Evolutionary conservation across 2,113 vertebrate species (phyloP).

Genomic region (Petromus typicus): DNA sequence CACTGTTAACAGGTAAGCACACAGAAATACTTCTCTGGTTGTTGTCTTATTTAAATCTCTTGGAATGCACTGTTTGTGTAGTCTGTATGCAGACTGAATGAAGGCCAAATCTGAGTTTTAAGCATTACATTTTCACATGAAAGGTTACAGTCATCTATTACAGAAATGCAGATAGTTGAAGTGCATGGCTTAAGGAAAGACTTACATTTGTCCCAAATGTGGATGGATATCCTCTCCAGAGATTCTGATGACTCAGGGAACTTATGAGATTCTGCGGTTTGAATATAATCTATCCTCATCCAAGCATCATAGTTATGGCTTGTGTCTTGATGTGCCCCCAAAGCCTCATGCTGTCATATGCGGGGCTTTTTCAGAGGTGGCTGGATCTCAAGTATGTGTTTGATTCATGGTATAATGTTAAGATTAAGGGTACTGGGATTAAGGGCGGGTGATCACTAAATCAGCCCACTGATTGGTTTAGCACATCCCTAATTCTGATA

Average conservation of each 20-base stretch:
- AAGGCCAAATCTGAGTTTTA: neutral
- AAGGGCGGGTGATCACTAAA: no score
- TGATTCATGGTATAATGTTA: no score
- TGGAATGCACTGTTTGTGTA: neutral
- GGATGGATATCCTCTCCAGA: neutral
- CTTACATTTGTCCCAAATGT: neutral
- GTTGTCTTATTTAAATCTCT: neutral
- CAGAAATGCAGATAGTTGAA: neutral
- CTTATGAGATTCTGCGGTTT: neutral
- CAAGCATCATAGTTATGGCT: neutral
- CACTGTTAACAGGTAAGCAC: neutral
- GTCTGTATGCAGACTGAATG: neutral
- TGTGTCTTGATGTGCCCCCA: no score
- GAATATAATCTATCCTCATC: neutral
- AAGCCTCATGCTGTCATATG: no score
- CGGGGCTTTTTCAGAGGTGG: no score
- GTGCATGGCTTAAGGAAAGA: neutral
- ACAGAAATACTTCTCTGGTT: neutral
- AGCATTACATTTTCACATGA: slow-evolving; percentile 14
- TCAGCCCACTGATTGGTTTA: no score
- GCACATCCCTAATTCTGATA: no score
- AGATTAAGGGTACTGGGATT: no score
- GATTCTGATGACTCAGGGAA: neutral
- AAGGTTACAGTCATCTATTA: slow-evolving; percentile 8
- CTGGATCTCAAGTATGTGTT: no score